Evolutionary conservation across 2,797 vertebrate species (phyloP).

Genomic region (Poecilia picta): DNA sequence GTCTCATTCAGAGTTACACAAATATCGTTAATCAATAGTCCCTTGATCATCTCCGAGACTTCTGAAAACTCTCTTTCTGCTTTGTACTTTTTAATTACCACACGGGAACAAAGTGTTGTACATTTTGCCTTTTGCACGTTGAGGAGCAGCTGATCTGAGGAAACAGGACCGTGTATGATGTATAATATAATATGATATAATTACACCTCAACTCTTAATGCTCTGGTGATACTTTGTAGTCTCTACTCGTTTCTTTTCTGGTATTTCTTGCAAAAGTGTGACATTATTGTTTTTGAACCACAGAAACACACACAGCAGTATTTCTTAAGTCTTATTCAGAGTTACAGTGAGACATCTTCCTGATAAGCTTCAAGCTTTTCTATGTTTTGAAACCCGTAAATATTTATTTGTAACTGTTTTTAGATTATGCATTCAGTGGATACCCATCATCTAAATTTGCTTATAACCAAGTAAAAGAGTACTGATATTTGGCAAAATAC

Average conservation of each 20-base stretch:
- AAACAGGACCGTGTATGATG: too few species aligned
- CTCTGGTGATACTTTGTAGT: slow-evolving; percentile 64
- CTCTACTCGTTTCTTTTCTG: slow-evolving; percentile 81
- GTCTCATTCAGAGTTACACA: slow-evolving; percentile 16
- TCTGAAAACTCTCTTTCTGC: neutral
- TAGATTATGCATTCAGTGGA: too few species aligned
- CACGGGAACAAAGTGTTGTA: neutral
- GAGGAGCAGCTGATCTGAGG: too few species aligned
- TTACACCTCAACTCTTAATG: slow-evolving; percentile 57
- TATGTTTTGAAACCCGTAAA: neutral
- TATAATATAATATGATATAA: too few species aligned
- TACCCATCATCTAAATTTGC: too few species aligned
- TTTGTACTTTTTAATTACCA: neutral
- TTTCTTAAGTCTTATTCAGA: slow-evolving; percentile 19
- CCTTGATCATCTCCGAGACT: neutral
- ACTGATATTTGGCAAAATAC: neutral
- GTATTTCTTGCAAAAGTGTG: slow-evolving; percentile 86
- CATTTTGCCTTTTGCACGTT: too few species aligned
- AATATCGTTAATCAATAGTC: neutral
- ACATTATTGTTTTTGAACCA: slow-evolving; percentile 82
- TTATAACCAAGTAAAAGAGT: neutral
- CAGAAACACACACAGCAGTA: slow-evolving; percentile 68
- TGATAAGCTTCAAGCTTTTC: neutral
- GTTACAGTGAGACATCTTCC: neutral
- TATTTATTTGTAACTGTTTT: neutral